These are phyloP conservation scores for Himalopsyche kuldschensis DNA, from an alignment of 2,888 invertebrate species.

Conservation along the genomic window DNA sequence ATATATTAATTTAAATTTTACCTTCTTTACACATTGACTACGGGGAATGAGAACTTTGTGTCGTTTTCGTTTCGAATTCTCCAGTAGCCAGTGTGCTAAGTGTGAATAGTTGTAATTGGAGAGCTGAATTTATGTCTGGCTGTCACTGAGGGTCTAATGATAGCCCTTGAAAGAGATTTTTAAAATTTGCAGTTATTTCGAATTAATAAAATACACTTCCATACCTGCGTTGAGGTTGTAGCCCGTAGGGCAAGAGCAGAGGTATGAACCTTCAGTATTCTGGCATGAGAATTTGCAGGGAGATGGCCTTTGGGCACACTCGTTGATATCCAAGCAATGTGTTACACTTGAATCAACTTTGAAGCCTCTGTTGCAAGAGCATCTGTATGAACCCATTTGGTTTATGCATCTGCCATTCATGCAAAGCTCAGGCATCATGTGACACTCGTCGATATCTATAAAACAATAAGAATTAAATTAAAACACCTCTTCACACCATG, in stretches of 20 bases:
- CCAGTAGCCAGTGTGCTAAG: no score
- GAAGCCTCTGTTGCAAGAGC: constrained; percentile 77
- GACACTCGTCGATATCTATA: constrained; percentile 81
- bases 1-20: no score
- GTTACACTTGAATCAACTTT: constrained; percentile 68
- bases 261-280: constrained; percentile 78
- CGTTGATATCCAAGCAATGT: constrained; percentile 76
- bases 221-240: constrained; percentile 66
- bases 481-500: neutral
- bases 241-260: constrained; percentile 78
- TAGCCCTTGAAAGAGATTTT: neutral
- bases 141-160: no score
- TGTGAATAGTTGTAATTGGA: no score
- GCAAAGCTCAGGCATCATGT: constrained; percentile 77
- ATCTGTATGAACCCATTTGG: constrained; percentile 82
- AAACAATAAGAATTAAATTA: neutral
- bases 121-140: no score
- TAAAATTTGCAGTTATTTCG: neutral
- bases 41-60: no score
- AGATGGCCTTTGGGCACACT: constrained; percentile 70
- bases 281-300: constrained; percentile 81
- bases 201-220: neutral
- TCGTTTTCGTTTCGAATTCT: no score
- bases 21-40: no score
- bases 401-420: constrained; percentile 82